Conservation (phyloP, 2,113 vertebrate genomes). For the Podarcis muralis region DNA sequence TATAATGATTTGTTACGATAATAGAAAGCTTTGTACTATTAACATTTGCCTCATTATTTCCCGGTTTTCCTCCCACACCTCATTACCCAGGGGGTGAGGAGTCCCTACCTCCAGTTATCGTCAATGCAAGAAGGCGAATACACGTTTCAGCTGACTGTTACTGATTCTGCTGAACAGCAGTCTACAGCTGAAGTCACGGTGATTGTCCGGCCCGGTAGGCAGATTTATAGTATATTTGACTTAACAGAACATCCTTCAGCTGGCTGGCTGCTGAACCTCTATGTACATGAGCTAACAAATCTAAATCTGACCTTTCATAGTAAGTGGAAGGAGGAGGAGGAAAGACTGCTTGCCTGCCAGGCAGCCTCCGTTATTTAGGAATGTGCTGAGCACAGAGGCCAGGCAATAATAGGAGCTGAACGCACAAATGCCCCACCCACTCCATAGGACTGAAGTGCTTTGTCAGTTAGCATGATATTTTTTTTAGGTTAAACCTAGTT, state of each 20-base stretch:
- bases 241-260: neutral
- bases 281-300: neutral
- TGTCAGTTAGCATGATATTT: too few relatives aligned
- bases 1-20: neutral
- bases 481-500: too few relatives aligned
- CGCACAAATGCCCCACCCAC: too few relatives aligned
- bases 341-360: neutral
- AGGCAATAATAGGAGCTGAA: neutral
- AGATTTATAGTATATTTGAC: neutral
- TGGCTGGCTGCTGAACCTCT: accelerated
- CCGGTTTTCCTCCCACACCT: accelerated
- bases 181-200: constrained; percentile 76
- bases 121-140: constrained; percentile 81
- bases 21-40: neutral
- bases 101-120: constrained; percentile 76
- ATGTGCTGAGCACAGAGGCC: neutral
- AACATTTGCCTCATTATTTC: neutral
- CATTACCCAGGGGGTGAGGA: constrained; percentile 68
- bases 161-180: constrained; percentile 76
- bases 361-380: neutral
- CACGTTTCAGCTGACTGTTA: constrained; percentile 78
- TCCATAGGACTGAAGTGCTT: too few relatives aligned
- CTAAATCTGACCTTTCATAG: neutral
- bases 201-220: constrained; percentile 79
- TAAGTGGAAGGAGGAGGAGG: neutral